Evolutionary conservation across 2,113 vertebrate genomes (phyloP), one percentile per base, ranked within the genome.

Genomic region (Apodemus sylvaticus): DNA sequence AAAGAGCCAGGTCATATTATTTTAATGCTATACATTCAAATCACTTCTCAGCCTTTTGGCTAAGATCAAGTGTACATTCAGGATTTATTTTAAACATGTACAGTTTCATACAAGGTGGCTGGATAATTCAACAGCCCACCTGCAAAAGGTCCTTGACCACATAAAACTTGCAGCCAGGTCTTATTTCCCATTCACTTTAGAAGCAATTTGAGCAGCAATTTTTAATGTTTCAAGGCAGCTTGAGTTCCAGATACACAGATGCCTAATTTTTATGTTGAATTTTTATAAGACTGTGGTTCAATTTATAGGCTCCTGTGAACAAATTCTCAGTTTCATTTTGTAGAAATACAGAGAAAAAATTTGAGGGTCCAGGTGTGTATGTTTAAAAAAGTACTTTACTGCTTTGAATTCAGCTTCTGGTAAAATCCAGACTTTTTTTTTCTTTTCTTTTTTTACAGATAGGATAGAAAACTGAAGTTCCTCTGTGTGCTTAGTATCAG

Each of bases 161-260:
- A 97, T 97, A 94, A 97, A 97, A 91, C 66, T 96, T 34, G 36
- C 31, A 94, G 55, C 64, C 68, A 96, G 20, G 4, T 76, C 34
- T 85, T 55, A 96, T 89, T 97, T 97, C 85, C 82, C 86, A 77
- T 45, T 97, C 89, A 94, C 60, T 95, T 93, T 79, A 73, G 29
- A 95, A 95, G 51, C 7, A 94, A 96, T 94, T 90, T 89, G 89
- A 95, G 36, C 42, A 68, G 26, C 76, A 73, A 94, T 81, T 96
- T 95, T 97, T 94, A 96, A 92, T 91, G 55, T 89, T 93, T 83
- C 89, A 96, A 97, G 78, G 14, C 68, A 96, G 89, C 22, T 74
- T 96, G 55, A 92, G n/a, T 91, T 96, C 78, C 93, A 94, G 94
- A 78, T 91, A 94, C 51, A 90, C 94, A 95, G 91, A 96, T 95